Evolutionary conservation across 1,140 invertebrate species (phyloP).

Genomic region (Atta cephalotes): DNA sequence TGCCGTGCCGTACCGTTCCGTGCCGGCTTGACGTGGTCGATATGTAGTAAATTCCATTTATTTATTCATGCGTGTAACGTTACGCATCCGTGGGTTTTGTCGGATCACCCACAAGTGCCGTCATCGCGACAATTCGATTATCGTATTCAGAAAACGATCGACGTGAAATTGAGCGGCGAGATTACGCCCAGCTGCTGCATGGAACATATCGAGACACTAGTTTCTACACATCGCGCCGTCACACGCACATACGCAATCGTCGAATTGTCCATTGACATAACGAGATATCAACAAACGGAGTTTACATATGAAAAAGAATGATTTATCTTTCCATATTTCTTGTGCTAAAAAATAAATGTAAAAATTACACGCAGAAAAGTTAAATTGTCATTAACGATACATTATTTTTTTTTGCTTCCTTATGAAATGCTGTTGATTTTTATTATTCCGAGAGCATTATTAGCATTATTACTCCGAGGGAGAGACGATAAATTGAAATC

Average conservation of each 20-base stretch:
- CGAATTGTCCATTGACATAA: not conserved
- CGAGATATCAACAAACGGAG: not conserved
- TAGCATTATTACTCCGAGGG: not conserved
- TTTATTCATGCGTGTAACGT: not conserved
- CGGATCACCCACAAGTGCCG: not conserved
- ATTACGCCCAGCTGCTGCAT: not conserved
- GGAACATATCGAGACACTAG: not conserved
- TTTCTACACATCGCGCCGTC: not conserved
- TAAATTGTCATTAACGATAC: not conserved
- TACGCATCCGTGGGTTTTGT: not conserved
- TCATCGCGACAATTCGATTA: not conserved
- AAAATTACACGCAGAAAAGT: not conserved
- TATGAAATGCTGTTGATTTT: not conserved
- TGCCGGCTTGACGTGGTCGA: not conserved
- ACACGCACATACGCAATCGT: not conserved
- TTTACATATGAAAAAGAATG: not conserved
- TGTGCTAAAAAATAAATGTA: not conserved
- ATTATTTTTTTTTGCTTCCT: not conserved
- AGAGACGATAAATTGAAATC: too few relatives aligned
- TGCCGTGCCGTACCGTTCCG: not conserved
- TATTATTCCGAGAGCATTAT: too few relatives aligned
- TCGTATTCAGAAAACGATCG: not conserved
- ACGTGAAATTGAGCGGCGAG: not conserved
- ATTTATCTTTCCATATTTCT: not conserved
- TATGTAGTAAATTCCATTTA: not conserved